Evolutionary conservation across 92 coral and sea anemone species (phyloP).

Genomic region (Palythoa caribaeorum): DNA sequence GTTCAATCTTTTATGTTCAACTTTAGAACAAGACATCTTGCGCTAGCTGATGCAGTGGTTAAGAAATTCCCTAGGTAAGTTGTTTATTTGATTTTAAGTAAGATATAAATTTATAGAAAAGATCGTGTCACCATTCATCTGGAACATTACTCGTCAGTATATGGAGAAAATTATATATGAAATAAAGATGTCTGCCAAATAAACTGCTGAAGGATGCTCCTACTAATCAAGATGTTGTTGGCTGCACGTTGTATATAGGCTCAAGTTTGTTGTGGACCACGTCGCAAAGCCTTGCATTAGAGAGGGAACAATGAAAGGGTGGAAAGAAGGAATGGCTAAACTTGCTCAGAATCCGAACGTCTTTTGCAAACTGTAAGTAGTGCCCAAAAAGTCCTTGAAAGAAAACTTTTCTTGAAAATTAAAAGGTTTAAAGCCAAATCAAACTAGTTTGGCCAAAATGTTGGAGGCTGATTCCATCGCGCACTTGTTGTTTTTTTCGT

Average conservation of each 20-base stretch:
- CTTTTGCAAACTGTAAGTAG: constrained; percentile 80
- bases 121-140: not conserved
- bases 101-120: not conserved
- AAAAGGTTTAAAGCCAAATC: no score
- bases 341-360: constrained; percentile 81
- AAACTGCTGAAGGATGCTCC: not conserved
- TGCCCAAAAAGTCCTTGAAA: not conserved
- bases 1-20: not conserved
- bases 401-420: not conserved
- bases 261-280: constrained; percentile 83
- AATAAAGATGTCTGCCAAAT: no score
- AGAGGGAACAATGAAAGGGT: constrained; percentile 65
- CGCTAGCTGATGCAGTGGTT: constrained; percentile 67
- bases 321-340: constrained; percentile 79
- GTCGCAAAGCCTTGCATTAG: constrained; percentile 80
- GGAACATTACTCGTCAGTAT: not conserved
- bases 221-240: not conserved
- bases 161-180: no score
- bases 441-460: no score
- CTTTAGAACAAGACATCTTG: constrained; percentile 72
- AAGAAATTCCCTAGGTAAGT: constrained; percentile 77
- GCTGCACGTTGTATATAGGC: constrained; percentile 30
- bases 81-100: not conserved
- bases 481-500: not conserved
- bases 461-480: no score